phyloP scores from a whole-genome alignment of 2,797 vertebrate genomes.

The Rhadinocentrus ornatus region DNA sequence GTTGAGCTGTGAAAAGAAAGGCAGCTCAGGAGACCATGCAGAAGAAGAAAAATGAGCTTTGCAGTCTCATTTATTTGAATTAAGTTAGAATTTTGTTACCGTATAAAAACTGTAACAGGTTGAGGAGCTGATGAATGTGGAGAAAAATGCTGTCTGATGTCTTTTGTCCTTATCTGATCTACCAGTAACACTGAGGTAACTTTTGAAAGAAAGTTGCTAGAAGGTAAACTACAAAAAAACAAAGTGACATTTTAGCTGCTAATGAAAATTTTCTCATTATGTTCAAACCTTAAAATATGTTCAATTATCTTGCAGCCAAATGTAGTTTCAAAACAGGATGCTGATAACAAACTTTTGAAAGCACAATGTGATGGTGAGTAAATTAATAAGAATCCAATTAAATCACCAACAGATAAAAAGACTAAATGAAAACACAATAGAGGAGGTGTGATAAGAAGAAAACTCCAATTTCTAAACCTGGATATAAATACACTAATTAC shows the following conservation, averaged over 20 bases:
- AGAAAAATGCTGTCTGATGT: constrained; percentile 24
- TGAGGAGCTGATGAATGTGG: constrained; percentile 34
- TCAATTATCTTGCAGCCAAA: constrained; percentile 10
- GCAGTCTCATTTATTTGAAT: constrained; percentile 58
- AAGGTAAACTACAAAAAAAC: background rate
- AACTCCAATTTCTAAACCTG: no score
- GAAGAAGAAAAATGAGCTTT: constrained; percentile 37
- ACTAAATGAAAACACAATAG: no score
- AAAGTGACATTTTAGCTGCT: background rate
- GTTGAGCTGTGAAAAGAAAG: constrained; percentile 32
- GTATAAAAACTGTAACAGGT: constrained; percentile 35
- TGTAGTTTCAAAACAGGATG: background rate
- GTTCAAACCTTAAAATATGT: background rate
- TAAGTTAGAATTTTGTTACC: constrained; percentile 23
- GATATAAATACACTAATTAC: no score
- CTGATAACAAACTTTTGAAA: background rate
- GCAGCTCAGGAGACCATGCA: constrained; percentile 30
- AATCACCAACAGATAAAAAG: no score
- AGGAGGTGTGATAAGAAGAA: no score
- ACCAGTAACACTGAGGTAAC: background rate
- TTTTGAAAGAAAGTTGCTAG: constrained; percentile 7
- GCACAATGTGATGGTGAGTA: no score
- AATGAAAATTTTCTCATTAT: background rate
- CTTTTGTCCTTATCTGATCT: constrained; percentile 24
- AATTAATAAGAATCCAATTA: no score